Percentiles rank a stretch among this genome's conserved stretches.
phyloP scores from a whole-genome alignment of 2,888 invertebrate genomes.

The Mechanitis mazaeus region DNA sequence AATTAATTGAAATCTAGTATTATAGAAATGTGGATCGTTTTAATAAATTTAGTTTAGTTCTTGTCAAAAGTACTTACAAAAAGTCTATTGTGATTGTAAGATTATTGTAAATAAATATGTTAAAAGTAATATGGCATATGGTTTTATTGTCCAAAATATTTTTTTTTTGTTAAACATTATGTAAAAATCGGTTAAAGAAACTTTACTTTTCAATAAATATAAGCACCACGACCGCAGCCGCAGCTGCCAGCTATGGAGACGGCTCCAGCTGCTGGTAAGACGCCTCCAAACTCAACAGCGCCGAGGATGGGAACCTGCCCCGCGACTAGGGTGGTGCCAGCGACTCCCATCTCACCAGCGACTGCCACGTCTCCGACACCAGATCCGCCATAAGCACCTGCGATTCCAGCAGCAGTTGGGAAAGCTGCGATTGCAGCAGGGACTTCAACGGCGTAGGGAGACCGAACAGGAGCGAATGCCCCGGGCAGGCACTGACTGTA shows the following conservation, averaged over 20 bases:
- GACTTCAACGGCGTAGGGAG: not conserved
- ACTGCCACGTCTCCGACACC: slow-evolving; percentile 36
- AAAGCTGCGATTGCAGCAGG: slow-evolving; percentile 4
- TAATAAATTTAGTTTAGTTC: too few species aligned
- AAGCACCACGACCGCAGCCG: slow-evolving; percentile 13
- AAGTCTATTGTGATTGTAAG: too few species aligned
- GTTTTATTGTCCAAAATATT: too few species aligned
- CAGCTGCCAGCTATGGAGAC: slow-evolving; percentile 33
- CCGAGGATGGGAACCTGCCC: slow-evolving; percentile 42
- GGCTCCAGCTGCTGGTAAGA: slow-evolving; percentile 32
- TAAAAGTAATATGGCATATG: too few species aligned
- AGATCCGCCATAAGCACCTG: slow-evolving; percentile 33
- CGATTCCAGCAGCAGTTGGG: not conserved
- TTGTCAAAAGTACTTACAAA: too few species aligned
- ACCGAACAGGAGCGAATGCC: slow-evolving; percentile 16
- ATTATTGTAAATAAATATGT: too few species aligned
- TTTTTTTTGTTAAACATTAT: too few species aligned
- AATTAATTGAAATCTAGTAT: too few species aligned
- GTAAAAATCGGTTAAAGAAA: too few species aligned
- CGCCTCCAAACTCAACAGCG: slow-evolving; percentile 37
- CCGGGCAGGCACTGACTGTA: slow-evolving; percentile 23
- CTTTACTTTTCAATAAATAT: not conserved
- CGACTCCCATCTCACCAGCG: slow-evolving; percentile 35
- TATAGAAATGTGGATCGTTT: too few species aligned
- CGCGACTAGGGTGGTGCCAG: slow-evolving; percentile 36